A percentile compares a stretch with the other conserved stretches of the same genome.
phyloP scores from a whole-genome alignment of 2,797 vertebrate genomes.

The Alectoris magna region DNA sequence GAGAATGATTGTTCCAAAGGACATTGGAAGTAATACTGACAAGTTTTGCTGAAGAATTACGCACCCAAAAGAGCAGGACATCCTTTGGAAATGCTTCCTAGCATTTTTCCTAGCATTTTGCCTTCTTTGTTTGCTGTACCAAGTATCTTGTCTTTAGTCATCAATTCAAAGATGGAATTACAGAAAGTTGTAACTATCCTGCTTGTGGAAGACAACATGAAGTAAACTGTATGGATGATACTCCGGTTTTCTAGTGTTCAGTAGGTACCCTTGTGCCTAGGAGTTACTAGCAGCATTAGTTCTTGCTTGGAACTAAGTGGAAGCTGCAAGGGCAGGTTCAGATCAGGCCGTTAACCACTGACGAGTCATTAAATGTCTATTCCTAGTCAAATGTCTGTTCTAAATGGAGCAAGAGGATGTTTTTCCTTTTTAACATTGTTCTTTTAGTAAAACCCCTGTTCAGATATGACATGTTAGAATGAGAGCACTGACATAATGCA shows the following conservation, averaged over 20 bases:
- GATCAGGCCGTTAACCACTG: not conserved
- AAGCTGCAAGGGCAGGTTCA: not conserved
- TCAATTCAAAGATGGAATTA: not conserved
- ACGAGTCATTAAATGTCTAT: not conserved
- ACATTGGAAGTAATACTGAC: not conserved
- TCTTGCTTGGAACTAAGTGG: not conserved
- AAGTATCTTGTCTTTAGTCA: not conserved
- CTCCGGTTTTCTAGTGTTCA: not conserved
- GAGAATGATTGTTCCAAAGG: not conserved
- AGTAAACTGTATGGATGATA: not conserved
- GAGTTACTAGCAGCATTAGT: not conserved
- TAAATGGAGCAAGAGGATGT: not conserved
- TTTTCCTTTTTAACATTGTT: not conserved
- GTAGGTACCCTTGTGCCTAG: not conserved
- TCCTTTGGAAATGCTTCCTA: not conserved
- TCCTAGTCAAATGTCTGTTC: not conserved
- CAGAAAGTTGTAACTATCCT: not conserved
- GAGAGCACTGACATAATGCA: conserved; percentile 26
- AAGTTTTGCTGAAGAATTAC: not conserved
- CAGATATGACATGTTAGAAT: not conserved
- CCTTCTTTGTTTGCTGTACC: not conserved
- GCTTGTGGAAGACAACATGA: not conserved
- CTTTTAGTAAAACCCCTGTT: not conserved
- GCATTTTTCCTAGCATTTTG: not conserved
- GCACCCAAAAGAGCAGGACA: not conserved